Base-by-base conservation (phyloP, 2,888 invertebrate genomes). In the Brachypterus glaber region DNA sequence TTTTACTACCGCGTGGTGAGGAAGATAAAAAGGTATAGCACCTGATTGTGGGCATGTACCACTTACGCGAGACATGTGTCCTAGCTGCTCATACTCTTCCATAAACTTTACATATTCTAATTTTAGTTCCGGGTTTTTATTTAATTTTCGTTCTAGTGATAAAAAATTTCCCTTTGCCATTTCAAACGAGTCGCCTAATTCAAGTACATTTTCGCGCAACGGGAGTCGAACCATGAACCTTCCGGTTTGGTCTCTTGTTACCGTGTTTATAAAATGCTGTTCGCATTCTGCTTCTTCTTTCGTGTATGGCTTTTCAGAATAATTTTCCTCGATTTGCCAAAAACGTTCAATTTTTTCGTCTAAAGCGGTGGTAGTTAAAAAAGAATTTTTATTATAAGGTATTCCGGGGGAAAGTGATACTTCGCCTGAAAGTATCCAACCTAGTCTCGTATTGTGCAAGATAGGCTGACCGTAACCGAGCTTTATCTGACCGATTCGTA, bases 1-100 rank as follows among this genome's bases (percentile, higher is more conserved):
- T 33, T 45, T 46, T 11, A 44, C 11, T 3, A 47, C 41, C 1
- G 33, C 37, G 30, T 50, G 48, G 38, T 52, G 52, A 9, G 52
- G 47, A 16, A 47, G 30, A 35, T 39, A 47, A 34, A 38, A 50
- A 2, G n/a, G 25, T 17, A 13, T 5, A 4, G 13, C 11, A 13
- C 31, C n/a, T 14, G 25, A 13, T 25, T 17, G 17, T 15, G 21
- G 17, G n/a, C 12, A 30, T 7, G 3, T 12, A n/a, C 24, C 12
- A 3, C 21, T 16, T 15, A 41, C 26, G 31, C 40, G 35, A 3
- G 34, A 31, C 47, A 47, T 47, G 35, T 49, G 47, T 13, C 43
- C 44, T 39, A 43, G 30, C 2, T 12, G 35, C 18, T 33, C 9
- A 30, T 46, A 49, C 25, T 49, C 47, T 7, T 37, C 30, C 31